Conservation (phyloP, 1,140 invertebrate species). For the Ditylenchus dipsaci region DNA sequence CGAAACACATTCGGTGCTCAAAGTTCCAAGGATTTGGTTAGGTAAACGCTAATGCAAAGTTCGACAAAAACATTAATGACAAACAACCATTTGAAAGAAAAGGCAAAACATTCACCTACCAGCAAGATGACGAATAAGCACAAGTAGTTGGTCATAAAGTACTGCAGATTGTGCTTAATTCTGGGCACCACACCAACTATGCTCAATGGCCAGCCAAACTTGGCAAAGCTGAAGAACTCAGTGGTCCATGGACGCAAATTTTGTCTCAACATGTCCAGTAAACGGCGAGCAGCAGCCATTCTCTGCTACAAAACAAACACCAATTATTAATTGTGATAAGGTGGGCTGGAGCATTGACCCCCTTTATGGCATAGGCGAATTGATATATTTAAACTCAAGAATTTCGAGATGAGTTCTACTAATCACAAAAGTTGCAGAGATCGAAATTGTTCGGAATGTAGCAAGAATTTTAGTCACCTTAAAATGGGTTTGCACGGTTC, state of each 20-base stretch:
- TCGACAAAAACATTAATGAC: neutral
- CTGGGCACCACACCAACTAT: slow-evolving; percentile 17
- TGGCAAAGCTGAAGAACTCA: slow-evolving; percentile 29
- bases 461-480: too few relatives aligned
- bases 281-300: neutral
- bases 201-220: slow-evolving; percentile 31
- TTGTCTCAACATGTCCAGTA: neutral
- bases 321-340: too few relatives aligned
- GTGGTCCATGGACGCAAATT: slow-evolving; percentile 20
- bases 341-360: too few relatives aligned
- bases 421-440: too few relatives aligned
- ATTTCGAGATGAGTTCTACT: too few relatives aligned
- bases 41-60: too few relatives aligned
- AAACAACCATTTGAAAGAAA: neutral
- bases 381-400: too few relatives aligned
- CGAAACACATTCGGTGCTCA: too few relatives aligned
- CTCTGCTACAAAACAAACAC: neutral
- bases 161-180: slow-evolving; percentile 35
- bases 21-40: too few relatives aligned
- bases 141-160: slow-evolving; percentile 40
- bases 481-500: too few relatives aligned
- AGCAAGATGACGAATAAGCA: slow-evolving; percentile 37
- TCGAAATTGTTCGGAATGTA: too few relatives aligned
- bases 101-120: slow-evolving; percentile 16
- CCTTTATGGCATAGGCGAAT: too few relatives aligned